phyloP scores from a whole-genome alignment of 2,888 invertebrate species.

The Nysson spinosus region DNA sequence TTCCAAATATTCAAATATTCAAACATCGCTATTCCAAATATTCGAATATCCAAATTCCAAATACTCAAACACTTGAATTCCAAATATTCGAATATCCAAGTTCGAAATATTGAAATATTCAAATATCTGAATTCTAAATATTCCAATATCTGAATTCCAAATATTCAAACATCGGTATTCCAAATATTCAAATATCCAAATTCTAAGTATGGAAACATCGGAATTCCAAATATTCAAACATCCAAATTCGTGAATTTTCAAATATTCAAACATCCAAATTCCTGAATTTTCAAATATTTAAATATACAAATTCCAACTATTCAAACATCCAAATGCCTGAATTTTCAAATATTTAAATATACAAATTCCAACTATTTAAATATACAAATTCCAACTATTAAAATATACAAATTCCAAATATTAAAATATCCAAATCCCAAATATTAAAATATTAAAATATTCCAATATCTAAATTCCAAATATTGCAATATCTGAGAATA shows the following conservation, averaged over 20 bases:
- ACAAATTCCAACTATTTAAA: neutral
- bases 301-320: neutral
- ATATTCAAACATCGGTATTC: neutral
- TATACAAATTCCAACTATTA: too few species aligned
- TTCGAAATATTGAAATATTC: neutral
- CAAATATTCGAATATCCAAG: neutral
- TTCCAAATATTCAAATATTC: neutral
- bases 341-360: neutral
- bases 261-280: neutral
- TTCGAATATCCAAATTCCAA: neutral
- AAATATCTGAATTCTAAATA: neutral
- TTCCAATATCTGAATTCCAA: neutral
- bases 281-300: neutral
- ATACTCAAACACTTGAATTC: neutral
- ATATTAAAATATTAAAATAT: too few species aligned
- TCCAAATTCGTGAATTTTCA: neutral
- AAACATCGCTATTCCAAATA: neutral
- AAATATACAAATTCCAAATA: too few species aligned
- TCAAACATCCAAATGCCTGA: neutral
- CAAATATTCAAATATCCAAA: neutral
- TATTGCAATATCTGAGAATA: too few species aligned
- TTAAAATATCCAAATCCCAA: too few species aligned
- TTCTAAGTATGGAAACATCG: neutral
- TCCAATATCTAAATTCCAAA: too few species aligned
- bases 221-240: neutral